Evolutionary conservation across 1,140 invertebrate species (phyloP), one percentile per base, ranked within the genome.

Genomic region (Dufourea novaeangliae): DNA sequence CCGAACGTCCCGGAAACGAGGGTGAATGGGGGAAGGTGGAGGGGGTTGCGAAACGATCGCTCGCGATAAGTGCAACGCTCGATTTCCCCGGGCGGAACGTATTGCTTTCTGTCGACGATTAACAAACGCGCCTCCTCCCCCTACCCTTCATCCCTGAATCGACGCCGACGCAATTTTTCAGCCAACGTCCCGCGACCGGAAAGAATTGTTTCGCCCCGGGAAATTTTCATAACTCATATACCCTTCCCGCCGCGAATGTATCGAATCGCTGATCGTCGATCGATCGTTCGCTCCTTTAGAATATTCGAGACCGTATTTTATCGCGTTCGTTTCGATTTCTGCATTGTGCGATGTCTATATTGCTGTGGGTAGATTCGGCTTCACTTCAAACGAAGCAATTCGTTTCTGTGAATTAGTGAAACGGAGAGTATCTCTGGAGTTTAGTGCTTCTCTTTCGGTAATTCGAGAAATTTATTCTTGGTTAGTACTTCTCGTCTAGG

Each of bases 51-150:
- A 34, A 68, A 56, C 64, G 72, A 75, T 75, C 52, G 52, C 29
- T 44, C 50, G 44, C 37, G 64, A 69, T 76, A 69, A 61, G 54
- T 14, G 64, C 64, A 12, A 69, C 64, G 73, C 64, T 76, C 64
- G 73, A 68, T 75, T 75, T 69, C 73, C 57, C 54, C 29, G 10
- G n/a, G 11, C n/a, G n/a, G 41, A 64, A 73, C 59, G 34, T 75
- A 74, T 74, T 34, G 63, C 63, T 56, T 59, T 57, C 73, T 20
- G 73, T 68, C 41, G 66, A 34, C 73, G 73, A 76, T 76, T 50
- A 69, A 76, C 73, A 29, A 69, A 64, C 70, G 61, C 61, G 46
- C 29, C n/a, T 46, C 52, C n/a, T n/a, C n/a, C n/a, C n/a, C n/a
- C n/a, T n/a, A n/a, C n/a, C n/a, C n/a, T n/a, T n/a, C n/a, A n/a